Evolutionary conservation across 2,797 vertebrate species (phyloP).

Genomic region (Platyrinchus mystaceus): DNA sequence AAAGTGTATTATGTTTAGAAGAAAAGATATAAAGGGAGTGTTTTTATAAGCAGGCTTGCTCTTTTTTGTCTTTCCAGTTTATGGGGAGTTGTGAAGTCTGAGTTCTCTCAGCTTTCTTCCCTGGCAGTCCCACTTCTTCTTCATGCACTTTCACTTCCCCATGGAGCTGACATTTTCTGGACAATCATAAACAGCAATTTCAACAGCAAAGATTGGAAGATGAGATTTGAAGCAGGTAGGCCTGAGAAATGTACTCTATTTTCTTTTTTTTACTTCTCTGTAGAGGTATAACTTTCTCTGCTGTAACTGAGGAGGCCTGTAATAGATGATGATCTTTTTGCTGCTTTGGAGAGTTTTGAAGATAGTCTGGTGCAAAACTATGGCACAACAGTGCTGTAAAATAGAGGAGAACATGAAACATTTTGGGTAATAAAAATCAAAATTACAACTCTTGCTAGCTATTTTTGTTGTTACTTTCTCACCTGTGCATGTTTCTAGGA

Average conservation of each 20-base stretch:
- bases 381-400: background rate
- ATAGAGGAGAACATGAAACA: background rate
- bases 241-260: background rate
- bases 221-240: conserved; percentile 97
- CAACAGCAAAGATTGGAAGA: conserved; percentile 99
- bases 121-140: conserved; percentile 95
- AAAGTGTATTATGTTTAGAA: background rate
- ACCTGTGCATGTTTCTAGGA: background rate
- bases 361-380: background rate
- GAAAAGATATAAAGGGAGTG: background rate
- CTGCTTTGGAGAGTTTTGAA: background rate
- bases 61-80: conserved; percentile 77
- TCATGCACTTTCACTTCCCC: conserved; percentile 91
- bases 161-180: conserved; percentile 98
- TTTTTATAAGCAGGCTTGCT: background rate
- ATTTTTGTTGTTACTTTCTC: background rate
- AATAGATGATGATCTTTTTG: background rate
- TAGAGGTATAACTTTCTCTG: background rate
- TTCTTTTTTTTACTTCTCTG: background rate
- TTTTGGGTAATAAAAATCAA: background rate
- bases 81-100: conserved; percentile 95
- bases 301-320: background rate
- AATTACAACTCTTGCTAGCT: background rate
- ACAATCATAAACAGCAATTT: conserved; percentile 95
- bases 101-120: conserved; percentile 98